Conservation (phyloP, 2,797 vertebrate species). For the Zenarchopterus dispar region DNA sequence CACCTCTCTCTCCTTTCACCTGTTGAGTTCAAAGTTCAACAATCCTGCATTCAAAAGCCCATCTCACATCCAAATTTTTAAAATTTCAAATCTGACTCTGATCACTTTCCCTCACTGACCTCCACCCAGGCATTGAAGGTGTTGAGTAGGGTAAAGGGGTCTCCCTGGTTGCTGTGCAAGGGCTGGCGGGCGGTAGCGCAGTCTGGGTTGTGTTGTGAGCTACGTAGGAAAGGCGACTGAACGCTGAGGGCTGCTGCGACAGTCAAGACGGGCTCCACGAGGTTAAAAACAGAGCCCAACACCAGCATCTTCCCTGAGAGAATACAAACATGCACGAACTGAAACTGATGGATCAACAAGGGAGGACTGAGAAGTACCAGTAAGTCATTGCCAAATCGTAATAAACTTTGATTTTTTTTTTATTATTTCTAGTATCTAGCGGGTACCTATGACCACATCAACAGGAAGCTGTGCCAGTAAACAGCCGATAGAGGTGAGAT, state of each 20-base stretch:
- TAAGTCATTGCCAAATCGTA: too few relatives aligned
- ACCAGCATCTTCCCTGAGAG: conserved; percentile 91
- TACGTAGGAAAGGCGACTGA: conserved; percentile 89
- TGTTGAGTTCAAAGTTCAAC: conserved; percentile 51
- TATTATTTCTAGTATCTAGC: not conserved
- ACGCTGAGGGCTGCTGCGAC: conserved; percentile 89
- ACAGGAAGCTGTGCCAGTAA: conserved; percentile 91
- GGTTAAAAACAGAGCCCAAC: conserved; percentile 85
- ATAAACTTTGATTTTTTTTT: not conserved
- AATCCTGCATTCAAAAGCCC: not conserved
- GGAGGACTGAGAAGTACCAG: not conserved
- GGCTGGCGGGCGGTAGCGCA: conserved; percentile 81
- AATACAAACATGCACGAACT: conserved; percentile 24
- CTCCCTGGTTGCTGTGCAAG: conserved; percentile 89
- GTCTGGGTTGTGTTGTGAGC: conserved; percentile 83
- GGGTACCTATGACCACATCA: conserved; percentile 91
- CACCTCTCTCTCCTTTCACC: conserved; percentile 86
- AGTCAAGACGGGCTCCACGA: conserved; percentile 88
- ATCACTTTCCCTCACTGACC: conserved; percentile 72
- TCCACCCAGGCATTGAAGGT: conserved; percentile 93
- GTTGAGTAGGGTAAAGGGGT: conserved; percentile 92
- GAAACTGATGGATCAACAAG: not conserved
- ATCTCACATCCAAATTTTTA: not conserved
- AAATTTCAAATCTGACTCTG: not conserved
- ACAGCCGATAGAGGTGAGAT: conserved; percentile 89